phyloP scores from a whole-genome alignment of 2,113 vertebrate species.

The Solenodon paradoxus region DNA sequence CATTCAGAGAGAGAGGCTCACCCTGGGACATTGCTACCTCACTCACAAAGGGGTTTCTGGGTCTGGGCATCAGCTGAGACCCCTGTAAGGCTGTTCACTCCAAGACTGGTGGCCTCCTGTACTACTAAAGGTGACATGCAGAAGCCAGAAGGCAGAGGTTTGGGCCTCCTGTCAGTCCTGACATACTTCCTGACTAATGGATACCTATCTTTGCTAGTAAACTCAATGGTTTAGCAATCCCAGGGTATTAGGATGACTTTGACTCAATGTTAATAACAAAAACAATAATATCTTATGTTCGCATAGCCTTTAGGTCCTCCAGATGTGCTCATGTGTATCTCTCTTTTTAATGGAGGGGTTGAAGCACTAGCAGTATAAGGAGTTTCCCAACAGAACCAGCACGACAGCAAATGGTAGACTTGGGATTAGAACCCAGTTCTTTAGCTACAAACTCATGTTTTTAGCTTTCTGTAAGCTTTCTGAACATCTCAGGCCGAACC shows the following conservation, averaged over 20 bases:
- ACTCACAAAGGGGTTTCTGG: background rate
- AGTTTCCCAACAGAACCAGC: background rate
- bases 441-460: background rate
- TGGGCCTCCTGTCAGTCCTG: no score
- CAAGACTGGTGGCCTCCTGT: background rate
- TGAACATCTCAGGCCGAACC: background rate
- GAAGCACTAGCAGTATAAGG: background rate
- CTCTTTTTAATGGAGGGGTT: background rate
- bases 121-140: background rate
- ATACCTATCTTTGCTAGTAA: background rate
- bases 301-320: background rate
- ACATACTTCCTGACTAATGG: background rate
- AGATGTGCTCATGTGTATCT: background rate
- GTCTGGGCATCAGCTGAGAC: accelerated
- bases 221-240: background rate
- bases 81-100: background rate
- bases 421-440: no score
- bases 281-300: background rate
- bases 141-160: no score
- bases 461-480: background rate
- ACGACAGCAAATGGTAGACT: background rate
- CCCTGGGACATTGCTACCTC: background rate
- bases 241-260: background rate
- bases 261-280: background rate
- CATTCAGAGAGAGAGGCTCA: background rate